A percentile compares a stretch with the other conserved stretches of the same genome.
Conservation (phyloP, 2,113 vertebrate species). For the Rhagologus leucostigma region DNA sequence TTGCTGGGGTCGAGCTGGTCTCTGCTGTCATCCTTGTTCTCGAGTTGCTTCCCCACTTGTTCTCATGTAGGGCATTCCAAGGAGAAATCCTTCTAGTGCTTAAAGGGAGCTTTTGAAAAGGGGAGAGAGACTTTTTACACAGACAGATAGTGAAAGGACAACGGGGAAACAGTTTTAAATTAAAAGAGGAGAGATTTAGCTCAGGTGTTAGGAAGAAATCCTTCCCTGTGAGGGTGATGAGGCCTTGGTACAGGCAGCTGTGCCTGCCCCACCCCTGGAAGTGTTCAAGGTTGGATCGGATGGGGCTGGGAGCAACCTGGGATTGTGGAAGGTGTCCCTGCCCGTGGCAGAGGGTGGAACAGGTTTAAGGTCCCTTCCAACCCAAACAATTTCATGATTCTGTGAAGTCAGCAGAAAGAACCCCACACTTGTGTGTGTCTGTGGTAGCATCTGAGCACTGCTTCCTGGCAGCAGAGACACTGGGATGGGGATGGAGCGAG, state of each 20-base stretch:
- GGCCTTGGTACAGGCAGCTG: background rate
- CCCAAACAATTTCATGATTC: background rate
- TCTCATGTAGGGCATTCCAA: background rate
- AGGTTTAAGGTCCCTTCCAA: background rate
- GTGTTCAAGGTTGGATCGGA: background rate
- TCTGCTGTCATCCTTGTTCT: background rate
- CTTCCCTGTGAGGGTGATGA: fast-evolving
- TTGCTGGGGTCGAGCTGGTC: background rate
- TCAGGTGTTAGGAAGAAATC: background rate
- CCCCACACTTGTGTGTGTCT: fast-evolving
- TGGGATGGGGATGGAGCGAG: background rate
- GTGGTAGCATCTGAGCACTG: background rate
- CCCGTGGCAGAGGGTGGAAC: background rate
- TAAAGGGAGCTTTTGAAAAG: background rate
- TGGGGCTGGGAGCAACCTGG: background rate
- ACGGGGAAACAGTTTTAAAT: background rate
- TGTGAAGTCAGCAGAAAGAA: background rate
- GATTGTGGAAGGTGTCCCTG: background rate
- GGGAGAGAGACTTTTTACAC: background rate
- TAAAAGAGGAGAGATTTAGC: background rate
- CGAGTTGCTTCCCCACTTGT: background rate
- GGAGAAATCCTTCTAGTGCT: background rate
- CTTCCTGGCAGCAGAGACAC: background rate
- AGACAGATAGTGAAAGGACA: background rate
- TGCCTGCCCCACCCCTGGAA: background rate